A percentile compares a stretch with the other conserved stretches of the same genome.
phyloP scores from a whole-genome alignment of 2,113 vertebrate genomes.

The Actenoides hombroni region DNA sequence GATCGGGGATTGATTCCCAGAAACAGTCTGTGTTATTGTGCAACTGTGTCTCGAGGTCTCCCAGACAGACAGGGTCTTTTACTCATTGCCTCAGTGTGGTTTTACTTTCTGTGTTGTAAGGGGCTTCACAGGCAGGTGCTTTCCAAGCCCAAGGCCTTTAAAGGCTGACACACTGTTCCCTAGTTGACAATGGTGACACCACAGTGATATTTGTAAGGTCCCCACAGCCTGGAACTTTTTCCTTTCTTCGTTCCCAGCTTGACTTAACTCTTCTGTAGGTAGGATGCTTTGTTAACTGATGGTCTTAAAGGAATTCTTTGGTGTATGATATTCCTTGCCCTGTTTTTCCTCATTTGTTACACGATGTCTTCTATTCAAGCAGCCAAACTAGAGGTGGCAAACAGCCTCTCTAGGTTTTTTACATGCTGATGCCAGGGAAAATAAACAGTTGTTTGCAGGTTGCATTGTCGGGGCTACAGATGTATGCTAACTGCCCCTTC shows the following conservation, averaged over 20 bases:
- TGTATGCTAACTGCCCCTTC: conserved; percentile 41
- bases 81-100: neutral
- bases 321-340: neutral
- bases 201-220: neutral
- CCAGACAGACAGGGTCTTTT: neutral
- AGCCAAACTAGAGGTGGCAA: conserved; percentile 45
- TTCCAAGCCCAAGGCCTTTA: neutral
- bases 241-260: neutral
- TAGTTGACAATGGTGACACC: neutral
- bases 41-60: neutral
- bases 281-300: neutral
- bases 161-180: neutral
- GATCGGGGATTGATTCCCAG: neutral
- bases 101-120: neutral
- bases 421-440: conserved; percentile 48
- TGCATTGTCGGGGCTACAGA: conserved; percentile 22
- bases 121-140: neutral
- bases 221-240: neutral
- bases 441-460: conserved; percentile 58
- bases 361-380: conserved; percentile 12
- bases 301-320: neutral
- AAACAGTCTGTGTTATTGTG: conserved; percentile 1
- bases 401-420: conserved; percentile 40
- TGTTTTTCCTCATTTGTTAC: neutral
- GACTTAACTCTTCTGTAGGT: neutral